phyloP scores from a whole-genome alignment of 2,113 vertebrate species.

The Rhipidura dahli region DNA sequence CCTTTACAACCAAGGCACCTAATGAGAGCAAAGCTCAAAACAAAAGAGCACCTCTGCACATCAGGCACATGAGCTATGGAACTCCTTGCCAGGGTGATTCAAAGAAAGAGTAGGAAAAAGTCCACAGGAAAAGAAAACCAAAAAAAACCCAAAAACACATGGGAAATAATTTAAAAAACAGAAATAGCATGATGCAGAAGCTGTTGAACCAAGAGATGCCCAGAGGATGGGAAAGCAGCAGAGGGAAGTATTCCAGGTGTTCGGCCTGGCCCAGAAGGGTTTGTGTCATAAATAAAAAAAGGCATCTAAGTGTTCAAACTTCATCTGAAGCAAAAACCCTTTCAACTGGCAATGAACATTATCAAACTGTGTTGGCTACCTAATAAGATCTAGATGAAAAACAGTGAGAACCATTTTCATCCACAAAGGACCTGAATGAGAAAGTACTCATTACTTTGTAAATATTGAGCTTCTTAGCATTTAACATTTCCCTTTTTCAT shows the following conservation, averaged over 20 bases:
- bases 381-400: neutral
- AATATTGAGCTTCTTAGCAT: neutral
- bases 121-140: neutral
- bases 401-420: neutral
- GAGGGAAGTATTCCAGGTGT: neutral
- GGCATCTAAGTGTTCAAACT: neutral
- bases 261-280: neutral
- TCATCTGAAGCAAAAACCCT: neutral
- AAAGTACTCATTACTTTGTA: neutral
- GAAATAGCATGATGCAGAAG: neutral
- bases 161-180: neutral
- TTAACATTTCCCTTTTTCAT: neutral
- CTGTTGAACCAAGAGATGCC: neutral
- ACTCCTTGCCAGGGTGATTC: neutral
- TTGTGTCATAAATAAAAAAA: neutral
- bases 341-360: neutral
- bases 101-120: neutral
- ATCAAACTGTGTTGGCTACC: neutral
- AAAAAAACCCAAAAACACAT: rapidly evolving
- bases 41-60: neutral
- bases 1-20: neutral
- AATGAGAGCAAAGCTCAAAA: neutral
- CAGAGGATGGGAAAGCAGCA: neutral
- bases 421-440: neutral
- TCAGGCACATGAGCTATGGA: neutral